Base-by-base conservation (phyloP, 2,888 invertebrate genomes). In the Synergus japonicus region DNA sequence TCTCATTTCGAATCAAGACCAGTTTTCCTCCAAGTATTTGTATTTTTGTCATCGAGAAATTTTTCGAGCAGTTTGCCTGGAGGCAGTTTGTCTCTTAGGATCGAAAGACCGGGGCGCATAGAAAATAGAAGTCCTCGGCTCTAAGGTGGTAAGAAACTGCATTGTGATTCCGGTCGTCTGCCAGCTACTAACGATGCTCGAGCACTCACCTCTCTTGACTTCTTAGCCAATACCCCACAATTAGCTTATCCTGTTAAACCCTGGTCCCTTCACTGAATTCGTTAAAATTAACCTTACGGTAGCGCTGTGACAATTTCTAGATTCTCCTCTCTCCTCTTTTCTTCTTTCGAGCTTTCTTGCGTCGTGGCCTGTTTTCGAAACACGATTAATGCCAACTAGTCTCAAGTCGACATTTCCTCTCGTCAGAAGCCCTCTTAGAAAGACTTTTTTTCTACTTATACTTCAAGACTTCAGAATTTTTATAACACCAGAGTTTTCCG, bases 191-290 rank as follows among this genome's bases (percentile, higher is more conserved):
- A 92, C 89, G 92, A 92, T 91, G 90, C 90, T 87, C 87, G 83
- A 84, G 84, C 82, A 84, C 86, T 83, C 85, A 82, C 82, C 87
- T 87, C 87, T 87, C 86, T 81, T 87, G 88, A 89, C 90, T 91
- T 91, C 91, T 91, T 90, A 91, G 90, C 92, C 92, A 92, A 92
- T 92, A 92, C 86, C 89, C 90, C 90, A 91, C 92, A 92, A 92
- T 92, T 92, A 92, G 91, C 92, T 92, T 92, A 92, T 92, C 90
- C 92, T 91, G 89, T 92, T 92, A 92, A 91, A 91, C 89, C 88
- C 84, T 86, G 88, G 83, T 85, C 86, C 83, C 88, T 87, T 88
- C 86, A 85, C 86, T 88, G 88, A 92, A 91, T 92, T 91, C 91
- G 89, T 92, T 91, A 90, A 89, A 91, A 89, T 90, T 90, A 89